Base-by-base conservation (phyloP, 2,113 vertebrate species). In the Tamias sibiricus region DNA sequence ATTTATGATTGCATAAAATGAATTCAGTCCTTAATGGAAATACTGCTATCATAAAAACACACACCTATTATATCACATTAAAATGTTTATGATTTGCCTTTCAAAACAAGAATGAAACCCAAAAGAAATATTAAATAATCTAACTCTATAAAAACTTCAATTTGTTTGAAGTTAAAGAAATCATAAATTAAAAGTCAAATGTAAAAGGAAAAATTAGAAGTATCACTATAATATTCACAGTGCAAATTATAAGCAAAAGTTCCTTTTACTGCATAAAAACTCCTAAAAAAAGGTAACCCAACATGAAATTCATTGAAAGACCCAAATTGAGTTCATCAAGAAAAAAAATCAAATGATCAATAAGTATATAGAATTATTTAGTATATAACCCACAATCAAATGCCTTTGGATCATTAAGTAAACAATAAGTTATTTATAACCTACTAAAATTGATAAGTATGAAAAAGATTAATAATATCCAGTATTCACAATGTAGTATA, bases 21-120 rank as follows among this genome's bases (percentile, higher is more conserved):
- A n/a, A n/a, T n/a, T n/a, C 8, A 35, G 8, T 54, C 68, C 62
- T 75, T 54, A 91, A 71, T 22, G 57, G 10, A 93, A 95, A 88
- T 80, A 85, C 66, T 95, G 79, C 49, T 91, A 86, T 8, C 54
- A 93, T 26, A 90, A 95, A 90, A 76, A 84, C 12, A 49, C 24
- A 85, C 1, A 74, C 40, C 17, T 89, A 89, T 62, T n/a, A 22
- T 42, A 86, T 40, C 42, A 83, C 24, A 72, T 35, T 84, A 94
- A 92, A 92, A 87, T 71, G 57, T 88, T 93, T 90, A 76, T 90
- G 22, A 75, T 79, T 32, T 87, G 40, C 13, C 10, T 93, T 95
- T 64, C 57, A 91, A 77, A 87, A 28, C 17, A 92, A 89, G 1
- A 69, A 87, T 64, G 2, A 93, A 91, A 72, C 4, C 17, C 35